Base-by-base conservation (phyloP, 2,888 invertebrate genomes). In the Syrista parreyssii region DNA sequence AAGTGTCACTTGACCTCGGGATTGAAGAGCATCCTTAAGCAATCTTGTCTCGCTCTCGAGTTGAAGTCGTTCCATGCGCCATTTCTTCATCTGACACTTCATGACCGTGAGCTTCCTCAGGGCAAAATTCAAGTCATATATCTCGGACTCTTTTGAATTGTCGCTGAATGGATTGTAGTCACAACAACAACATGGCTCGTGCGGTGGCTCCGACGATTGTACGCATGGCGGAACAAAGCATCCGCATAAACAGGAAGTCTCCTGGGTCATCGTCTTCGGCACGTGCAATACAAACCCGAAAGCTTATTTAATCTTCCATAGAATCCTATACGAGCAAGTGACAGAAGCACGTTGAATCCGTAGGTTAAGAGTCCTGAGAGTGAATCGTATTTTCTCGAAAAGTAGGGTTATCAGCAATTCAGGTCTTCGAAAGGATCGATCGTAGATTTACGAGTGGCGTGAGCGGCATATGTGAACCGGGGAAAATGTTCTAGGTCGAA, bases 51-150 rank as follows among this genome's bases (percentile, higher is more conserved):
- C 88, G 84, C 89, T 90, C 82, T 89, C 89, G 33, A 89, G 80
- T 78, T 87, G 87, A 40, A 90, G 81, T 40, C 88, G 82, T 77
- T 90, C 88, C 82, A 88, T 84, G 71, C 88, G 86, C 88, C 89
- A 89, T 81, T 91, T 91, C 79, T 87, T 88, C 88, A 89, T 90
- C 82, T 89, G 89, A 76, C 89, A 88, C 80, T 87, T 89, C 91
- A 91, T 91, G 75, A 87, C 86, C 35, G 83, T 82, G 35, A 91
- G 86, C 78, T 91, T 91, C 76, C 84, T 86, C 75, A 85, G 79
- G 36, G 88, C 89, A 75, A 89, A 91, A 12, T 84, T 81, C 40
- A 88, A 83, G 77, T 91, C 91, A 71, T 81, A 79, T 72, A 89
- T 87, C 79, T 87, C 89, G 34, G 82, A 78, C 74, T 89, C 89